Conservation (phyloP, 2,113 vertebrate genomes). For the Eulemur macaco region DNA sequence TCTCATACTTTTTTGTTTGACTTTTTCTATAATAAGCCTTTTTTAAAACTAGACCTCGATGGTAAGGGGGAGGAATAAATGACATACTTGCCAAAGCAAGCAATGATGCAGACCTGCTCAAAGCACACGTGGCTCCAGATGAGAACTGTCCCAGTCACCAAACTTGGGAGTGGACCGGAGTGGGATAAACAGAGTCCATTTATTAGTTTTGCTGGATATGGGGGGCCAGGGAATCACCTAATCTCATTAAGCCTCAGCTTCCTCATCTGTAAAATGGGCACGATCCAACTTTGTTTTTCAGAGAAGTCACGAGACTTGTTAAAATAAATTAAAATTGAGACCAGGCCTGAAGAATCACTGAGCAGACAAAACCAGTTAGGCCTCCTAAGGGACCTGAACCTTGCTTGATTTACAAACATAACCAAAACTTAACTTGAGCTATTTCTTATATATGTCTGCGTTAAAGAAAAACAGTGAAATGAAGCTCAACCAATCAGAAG, state of each 20-base stretch:
- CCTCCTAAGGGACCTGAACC: not conserved
- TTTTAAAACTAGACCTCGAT: not conserved
- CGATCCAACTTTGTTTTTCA: not conserved
- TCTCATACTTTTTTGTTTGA: not conserved
- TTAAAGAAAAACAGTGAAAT: not conserved
- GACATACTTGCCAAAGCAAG: not conserved
- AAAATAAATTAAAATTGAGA: not conserved
- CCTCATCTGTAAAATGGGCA: not conserved
- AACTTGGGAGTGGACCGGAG: not conserved
- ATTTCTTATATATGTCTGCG: not conserved
- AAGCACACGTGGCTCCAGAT: not conserved
- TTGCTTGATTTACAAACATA: not conserved
- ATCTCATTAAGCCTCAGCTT: not conserved
- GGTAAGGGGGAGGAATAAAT: not conserved
- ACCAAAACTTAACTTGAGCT: not conserved
- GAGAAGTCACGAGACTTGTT: not conserved
- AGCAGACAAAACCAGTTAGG: not conserved
- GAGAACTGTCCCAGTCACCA: not conserved
- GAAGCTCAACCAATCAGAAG: not conserved
- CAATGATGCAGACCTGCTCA: not conserved
- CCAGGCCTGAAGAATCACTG: not conserved
- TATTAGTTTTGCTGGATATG: not conserved
- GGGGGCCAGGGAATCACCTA: not conserved
- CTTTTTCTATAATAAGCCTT: not conserved
- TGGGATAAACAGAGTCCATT: not conserved